phyloP scores from a whole-genome alignment of 1,140 invertebrate genomes.

The Drosophila lacertosa region DNA sequence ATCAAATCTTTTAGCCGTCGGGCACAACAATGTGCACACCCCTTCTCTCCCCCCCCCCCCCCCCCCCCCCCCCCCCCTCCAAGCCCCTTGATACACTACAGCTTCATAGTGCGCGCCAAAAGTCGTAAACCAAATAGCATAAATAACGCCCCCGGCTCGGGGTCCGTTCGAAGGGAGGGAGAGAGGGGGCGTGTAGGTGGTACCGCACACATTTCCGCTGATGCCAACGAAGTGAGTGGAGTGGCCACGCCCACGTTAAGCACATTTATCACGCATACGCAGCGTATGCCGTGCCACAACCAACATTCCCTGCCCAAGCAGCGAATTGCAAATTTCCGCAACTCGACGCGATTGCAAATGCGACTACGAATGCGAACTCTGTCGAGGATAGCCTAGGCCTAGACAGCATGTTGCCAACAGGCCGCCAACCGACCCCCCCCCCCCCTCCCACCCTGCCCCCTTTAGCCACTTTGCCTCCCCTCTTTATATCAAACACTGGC shows the following conservation, averaged over 20 bases:
- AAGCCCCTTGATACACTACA: constrained; percentile 8
- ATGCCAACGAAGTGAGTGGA: constrained; percentile 5
- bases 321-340: constrained; percentile 75
- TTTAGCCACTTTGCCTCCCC: too few species aligned
- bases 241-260: constrained; percentile 44
- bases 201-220: constrained; percentile 62
- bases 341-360: constrained; percentile 55
- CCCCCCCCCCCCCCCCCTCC: not conserved
- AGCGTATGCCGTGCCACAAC: constrained; percentile 60
- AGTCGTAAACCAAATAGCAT: constrained; percentile 71
- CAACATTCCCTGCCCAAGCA: constrained; percentile 22
- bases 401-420: constrained; percentile 19
- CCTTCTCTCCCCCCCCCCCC: not conserved
- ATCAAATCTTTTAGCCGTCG: constrained; percentile 62
- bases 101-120: constrained; percentile 39
- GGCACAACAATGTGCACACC: constrained; percentile 4
- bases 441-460: not conserved
- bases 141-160: constrained; percentile 56
- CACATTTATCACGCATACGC: constrained; percentile 77
- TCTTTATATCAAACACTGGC: not conserved
- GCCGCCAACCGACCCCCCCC: not conserved
- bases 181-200: constrained; percentile 44
- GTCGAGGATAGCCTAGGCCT: constrained; percentile 45
- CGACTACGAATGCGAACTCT: constrained; percentile 45
- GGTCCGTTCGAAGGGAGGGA: too few species aligned